Conservation (phyloP, 2,888 invertebrate genomes). For the Eupithecia dodoneata region DNA sequence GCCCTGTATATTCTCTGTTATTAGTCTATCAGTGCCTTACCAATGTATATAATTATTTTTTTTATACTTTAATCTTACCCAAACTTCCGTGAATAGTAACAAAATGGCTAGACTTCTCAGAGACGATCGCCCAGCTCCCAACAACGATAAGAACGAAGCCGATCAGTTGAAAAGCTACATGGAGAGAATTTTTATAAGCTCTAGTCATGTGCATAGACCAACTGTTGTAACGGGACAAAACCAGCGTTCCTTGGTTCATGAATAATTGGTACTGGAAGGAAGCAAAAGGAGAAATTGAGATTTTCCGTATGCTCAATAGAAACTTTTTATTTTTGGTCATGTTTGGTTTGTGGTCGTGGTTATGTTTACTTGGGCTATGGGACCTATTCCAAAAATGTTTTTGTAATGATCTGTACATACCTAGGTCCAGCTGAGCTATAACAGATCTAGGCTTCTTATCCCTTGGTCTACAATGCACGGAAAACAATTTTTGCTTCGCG, state of each 20-base stretch:
- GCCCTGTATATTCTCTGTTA: too few species aligned
- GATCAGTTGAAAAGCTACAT: slow-evolving; percentile 50
- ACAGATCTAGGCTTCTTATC: background rate
- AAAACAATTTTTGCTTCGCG: too few species aligned
- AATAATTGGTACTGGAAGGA: slow-evolving; percentile 63
- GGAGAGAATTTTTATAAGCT: slow-evolving; percentile 46
- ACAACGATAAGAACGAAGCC: slow-evolving; percentile 45
- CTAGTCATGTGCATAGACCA: slow-evolving; percentile 55
- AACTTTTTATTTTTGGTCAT: too few species aligned
- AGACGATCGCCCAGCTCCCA: slow-evolving; percentile 50
- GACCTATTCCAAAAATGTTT: background rate
- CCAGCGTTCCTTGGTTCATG: slow-evolving; percentile 59
- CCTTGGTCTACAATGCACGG: too few species aligned
- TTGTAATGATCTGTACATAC: background rate
- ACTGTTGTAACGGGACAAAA: slow-evolving; percentile 56
- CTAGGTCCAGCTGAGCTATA: background rate
- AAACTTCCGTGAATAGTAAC: slow-evolving; percentile 51
- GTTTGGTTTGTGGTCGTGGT: too few species aligned
- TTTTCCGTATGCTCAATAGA: background rate
- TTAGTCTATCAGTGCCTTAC: too few species aligned
- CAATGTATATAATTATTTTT: too few species aligned
- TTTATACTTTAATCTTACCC: slow-evolving; percentile 41
- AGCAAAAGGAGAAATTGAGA: slow-evolving; percentile 6
- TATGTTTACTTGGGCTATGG: background rate
- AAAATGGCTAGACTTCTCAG: slow-evolving; percentile 48